phyloP scores from a whole-genome alignment of 1,140 invertebrate genomes.

The Plutomurus gul region DNA sequence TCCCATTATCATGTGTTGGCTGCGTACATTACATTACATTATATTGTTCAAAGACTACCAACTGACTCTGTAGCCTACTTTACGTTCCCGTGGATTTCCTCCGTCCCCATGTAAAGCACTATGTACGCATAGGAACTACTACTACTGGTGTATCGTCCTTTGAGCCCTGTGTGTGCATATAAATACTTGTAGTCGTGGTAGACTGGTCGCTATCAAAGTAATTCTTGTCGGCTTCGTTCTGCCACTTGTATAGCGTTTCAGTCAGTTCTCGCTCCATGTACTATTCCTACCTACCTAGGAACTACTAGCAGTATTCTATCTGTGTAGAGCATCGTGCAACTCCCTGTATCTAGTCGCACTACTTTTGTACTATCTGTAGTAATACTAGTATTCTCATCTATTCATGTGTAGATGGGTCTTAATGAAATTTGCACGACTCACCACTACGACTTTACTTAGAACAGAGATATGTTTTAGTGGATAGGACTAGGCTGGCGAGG shows the following conservation, averaged over 20 bases:
- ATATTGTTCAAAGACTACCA: background rate
- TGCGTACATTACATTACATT: background rate
- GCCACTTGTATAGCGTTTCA: background rate
- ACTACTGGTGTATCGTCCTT: too few species aligned
- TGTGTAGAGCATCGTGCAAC: too few species aligned
- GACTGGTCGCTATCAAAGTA: background rate
- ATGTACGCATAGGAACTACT: too few species aligned
- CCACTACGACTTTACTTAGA: background rate
- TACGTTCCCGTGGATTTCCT: too few species aligned
- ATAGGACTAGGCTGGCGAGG: background rate
- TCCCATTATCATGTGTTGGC: constrained; percentile 22
- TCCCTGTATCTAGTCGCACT: background rate
- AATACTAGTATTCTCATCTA: background rate
- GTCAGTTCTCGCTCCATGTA: background rate
- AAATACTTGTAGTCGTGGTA: background rate
- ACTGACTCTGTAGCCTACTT: background rate
- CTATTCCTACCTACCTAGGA: background rate
- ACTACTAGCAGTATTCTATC: background rate
- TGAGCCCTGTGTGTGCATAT: too few species aligned
- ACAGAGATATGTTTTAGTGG: background rate
- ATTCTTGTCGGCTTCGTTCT: constrained; percentile 27
- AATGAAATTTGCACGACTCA: constrained; percentile 36
- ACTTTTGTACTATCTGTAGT: background rate
- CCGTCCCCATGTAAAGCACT: too few species aligned
- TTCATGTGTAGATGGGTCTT: constrained; percentile 25